Conservation (phyloP, 2,797 vertebrate species). For the Hoplostethus mediterraneus region DNA sequence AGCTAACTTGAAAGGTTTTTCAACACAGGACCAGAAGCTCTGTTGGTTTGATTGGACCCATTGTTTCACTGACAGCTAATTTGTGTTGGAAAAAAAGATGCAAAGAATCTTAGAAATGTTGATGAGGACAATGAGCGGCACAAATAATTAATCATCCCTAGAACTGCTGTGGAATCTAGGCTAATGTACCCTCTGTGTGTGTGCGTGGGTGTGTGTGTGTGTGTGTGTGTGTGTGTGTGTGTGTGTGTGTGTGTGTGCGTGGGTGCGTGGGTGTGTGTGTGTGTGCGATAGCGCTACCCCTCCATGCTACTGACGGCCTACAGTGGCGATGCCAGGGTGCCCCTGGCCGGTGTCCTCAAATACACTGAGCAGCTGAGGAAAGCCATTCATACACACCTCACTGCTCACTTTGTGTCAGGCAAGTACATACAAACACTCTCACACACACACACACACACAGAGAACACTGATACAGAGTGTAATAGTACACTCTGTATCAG, state of each 20-base stretch:
- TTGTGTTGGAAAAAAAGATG: background rate
- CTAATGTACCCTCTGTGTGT: slow-evolving; percentile 5
- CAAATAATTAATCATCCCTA: background rate
- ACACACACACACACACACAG: slow-evolving; percentile 8
- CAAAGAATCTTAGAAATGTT: background rate
- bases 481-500: too few species aligned
- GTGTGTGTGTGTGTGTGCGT: slow-evolving; percentile 13
- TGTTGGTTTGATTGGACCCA: background rate
- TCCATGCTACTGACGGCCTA: slow-evolving; percentile 93
- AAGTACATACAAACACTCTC: background rate
- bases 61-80: background rate
- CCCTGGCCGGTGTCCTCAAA: slow-evolving; percentile 86
- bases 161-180: background rate
- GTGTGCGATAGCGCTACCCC: slow-evolving; percentile 86
- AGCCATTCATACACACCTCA: slow-evolving; percentile 79
- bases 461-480: background rate
- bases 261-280: slow-evolving; percentile 22
- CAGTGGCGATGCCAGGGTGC: slow-evolving; percentile 87
- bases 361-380: slow-evolving; percentile 87
- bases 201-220: slow-evolving; percentile 11
- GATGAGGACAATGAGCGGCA: background rate
- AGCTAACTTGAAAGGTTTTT: background rate
- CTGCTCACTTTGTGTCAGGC: slow-evolving; percentile 69
- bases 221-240: slow-evolving; percentile 29
- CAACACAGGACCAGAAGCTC: background rate